Base-by-base conservation (phyloP, 2,888 invertebrate species). In the Troilus luridus region DNA sequence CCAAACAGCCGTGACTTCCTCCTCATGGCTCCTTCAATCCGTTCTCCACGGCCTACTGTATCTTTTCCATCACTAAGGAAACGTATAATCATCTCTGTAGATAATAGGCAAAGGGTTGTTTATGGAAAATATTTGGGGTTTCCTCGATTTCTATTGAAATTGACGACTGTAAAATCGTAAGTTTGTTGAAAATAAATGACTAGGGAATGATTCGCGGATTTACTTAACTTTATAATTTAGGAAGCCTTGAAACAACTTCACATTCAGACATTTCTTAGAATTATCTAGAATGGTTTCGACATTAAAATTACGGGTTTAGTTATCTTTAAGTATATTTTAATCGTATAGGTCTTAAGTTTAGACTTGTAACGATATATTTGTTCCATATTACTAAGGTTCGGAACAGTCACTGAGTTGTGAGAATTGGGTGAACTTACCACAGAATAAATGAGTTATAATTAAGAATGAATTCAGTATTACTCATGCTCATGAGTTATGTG, bases 21-120 rank as follows among this genome's bases (percentile, higher is more conserved):
- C n/a, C 85, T 58, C 85, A 54, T 7, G 54, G n/a, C 85, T 58
- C 12, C 54, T n/a, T 58, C 85, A 85, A 85, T 85, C 58, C 85
- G n/a, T 85, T 85, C 54, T 85, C 56, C 56, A 54, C 85, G 85
- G 56, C 85, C 85, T 85, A 85, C 85, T 85, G 85, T 85, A 85
- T 85, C 54, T 85, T 58, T 85, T 85, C 14, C 85, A 85, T 85
- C 85, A 85, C 56, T n/a, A n/a, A 56, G 85, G 85, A 85, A 85
- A 85, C 56, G n/a, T 85, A 85, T 58, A 85, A 58, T 58, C 85
- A 58, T 85, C 85, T 0, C 56, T 21, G 19, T 85, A 56, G 54
- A 56, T 81, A 77, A 77, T 77, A 41, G 72, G 72, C 27, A 17
- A 41, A 41, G 27, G 17, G 7, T 14, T 19, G 17, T 77, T 77